These are phyloP conservation scores for Emydocephalus ijimae DNA, from an alignment of 2,113 vertebrate genomes.

Conservation along the genomic window DNA sequence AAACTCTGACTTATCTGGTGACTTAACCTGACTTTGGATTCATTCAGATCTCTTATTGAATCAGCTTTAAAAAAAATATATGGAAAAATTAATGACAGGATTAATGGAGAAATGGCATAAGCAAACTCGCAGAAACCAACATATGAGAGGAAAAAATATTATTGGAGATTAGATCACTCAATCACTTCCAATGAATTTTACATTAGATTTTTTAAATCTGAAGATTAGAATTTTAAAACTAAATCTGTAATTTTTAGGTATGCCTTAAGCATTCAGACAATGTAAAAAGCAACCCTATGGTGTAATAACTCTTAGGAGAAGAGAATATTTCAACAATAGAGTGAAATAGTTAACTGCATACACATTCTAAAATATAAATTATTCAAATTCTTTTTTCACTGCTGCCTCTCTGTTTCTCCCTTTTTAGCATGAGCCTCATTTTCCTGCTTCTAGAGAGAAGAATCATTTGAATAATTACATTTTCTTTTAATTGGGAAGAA, in stretches of 20 bases:
- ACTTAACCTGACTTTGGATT: neutral
- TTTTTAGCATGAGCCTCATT: neutral
- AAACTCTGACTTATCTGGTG: constrained; percentile 1
- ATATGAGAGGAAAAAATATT: neutral
- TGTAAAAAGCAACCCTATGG: neutral
- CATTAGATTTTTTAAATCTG: neutral
- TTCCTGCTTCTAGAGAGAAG: neutral
- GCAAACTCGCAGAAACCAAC: neutral
- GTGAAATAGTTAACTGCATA: neutral
- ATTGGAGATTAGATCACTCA: neutral
- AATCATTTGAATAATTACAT: constrained; percentile 23
- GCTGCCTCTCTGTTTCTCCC: neutral
- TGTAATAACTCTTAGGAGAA: no score
- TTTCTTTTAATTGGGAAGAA: constrained; percentile 3
- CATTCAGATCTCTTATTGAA: neutral
- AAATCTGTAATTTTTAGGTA: neutral
- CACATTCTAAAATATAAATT: neutral
- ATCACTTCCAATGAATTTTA: neutral
- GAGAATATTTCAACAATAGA: neutral
- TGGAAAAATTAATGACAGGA: neutral
- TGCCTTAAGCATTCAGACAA: neutral
- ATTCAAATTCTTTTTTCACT: neutral
- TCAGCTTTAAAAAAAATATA: neutral
- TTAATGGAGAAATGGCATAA: neutral
- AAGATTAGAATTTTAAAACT: neutral